Evolutionary conservation across 1,140 invertebrate species (phyloP), one percentile per base, ranked within the genome.

Genomic region (Heliconius hermathena): DNA sequence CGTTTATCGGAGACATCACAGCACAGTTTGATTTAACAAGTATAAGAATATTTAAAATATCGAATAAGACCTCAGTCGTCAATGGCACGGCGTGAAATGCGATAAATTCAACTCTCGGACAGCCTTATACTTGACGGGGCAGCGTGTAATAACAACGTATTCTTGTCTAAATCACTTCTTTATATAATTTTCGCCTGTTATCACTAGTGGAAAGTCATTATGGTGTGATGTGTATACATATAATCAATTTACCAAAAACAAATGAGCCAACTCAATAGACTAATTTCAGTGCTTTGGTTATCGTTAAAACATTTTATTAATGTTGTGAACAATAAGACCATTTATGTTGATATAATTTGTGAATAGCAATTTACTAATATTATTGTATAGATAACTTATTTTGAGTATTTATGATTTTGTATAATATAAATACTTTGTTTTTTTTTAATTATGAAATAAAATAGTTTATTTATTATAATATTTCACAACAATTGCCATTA

Each of bases 1-100:
- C 90, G 82, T 93, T 93, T 29, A 92, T 89, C 71, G 91, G 93
- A 60, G 93, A 90, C 93, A 93, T 94, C 85, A 88, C 89, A 87
- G 70, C 85, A 87, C 87, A 79, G 83, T 78, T 81, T 60, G 49
- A 78, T 41, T 66, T 73, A 74, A 73, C 82, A 79, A 71, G 80
- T 83, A 78, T 84, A 78, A 80, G 3, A 83, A 81, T 6, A 81
- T 76, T 80, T 78, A 85, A 80, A 79, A 79, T 33, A 72, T 80
- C 49, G 74, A 41, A 79, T 74, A 73, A 80, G 81, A 90, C 86
- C 87, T 83, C 76, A 85, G 77, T 82, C 85, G 81, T 77, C 86
- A 86, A 89, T 91, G 87, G 90, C 88, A 85, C 84, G 89, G 73
- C 77, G 85, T 84, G 83, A 85, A 93, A 91, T 94, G 91, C 83